Evolutionary conservation across 2,888 invertebrate species (phyloP).

Genomic region (Nymphalis urticae): DNA sequence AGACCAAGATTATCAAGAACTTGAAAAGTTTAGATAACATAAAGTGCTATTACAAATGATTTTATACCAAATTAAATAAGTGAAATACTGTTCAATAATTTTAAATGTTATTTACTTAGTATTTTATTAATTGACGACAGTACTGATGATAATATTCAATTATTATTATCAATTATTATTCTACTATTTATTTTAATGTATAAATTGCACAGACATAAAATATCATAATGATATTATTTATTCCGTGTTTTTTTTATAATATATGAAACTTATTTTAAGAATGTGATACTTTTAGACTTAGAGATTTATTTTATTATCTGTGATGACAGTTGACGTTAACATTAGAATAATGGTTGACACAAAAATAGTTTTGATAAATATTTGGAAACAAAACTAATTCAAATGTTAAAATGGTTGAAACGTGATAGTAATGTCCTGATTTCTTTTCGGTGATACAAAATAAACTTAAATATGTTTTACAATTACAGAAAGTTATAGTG

Average conservation of each 20-base stretch:
- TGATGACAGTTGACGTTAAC: constrained; percentile 59
- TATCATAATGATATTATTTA: too few species aligned
- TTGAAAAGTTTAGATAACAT: too few species aligned
- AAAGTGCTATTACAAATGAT: too few species aligned
- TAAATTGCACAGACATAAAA: too few species aligned
- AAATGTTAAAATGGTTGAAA: constrained; percentile 53
- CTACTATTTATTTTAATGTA: too few species aligned
- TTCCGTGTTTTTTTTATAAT: background rate
- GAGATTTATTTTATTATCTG: background rate
- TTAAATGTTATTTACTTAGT: background rate
- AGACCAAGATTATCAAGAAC: background rate
- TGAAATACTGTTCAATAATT: background rate
- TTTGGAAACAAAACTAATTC: constrained; percentile 54
- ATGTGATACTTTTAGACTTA: background rate
- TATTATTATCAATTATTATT: background rate
- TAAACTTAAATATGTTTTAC: constrained; percentile 24
- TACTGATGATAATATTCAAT: background rate
- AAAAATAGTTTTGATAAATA: constrained; percentile 65
- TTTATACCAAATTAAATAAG: too few species aligned
- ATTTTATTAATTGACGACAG: background rate
- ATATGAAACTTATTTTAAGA: background rate
- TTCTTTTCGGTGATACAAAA: constrained; percentile 44
- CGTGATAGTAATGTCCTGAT: constrained; percentile 43
- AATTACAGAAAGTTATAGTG: constrained; percentile 28
- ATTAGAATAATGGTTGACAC: constrained; percentile 67